These are phyloP conservation scores for Petrocephalus schoutedeni DNA, from an alignment of 2,797 vertebrate genomes.

Conservation along the genomic window DNA sequence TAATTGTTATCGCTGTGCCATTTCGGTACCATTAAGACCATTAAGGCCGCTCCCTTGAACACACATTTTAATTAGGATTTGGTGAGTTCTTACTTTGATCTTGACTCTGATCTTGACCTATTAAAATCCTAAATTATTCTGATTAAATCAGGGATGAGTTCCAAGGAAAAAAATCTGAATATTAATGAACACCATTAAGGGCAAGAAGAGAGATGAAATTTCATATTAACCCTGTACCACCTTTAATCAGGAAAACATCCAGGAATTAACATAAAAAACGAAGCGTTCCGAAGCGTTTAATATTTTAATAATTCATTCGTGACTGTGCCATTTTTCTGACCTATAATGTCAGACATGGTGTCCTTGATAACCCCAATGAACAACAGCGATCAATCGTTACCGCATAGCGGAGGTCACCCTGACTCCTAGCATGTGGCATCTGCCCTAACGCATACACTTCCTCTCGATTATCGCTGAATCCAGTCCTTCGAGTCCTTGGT, in stretches of 20 bases:
- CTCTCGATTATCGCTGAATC: neutral
- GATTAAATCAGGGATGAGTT: slow-evolving; percentile 30
- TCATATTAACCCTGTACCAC: slow-evolving; percentile 24
- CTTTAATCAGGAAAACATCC: slow-evolving; percentile 18
- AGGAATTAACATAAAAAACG: slow-evolving; percentile 16
- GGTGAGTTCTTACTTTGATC: slow-evolving; percentile 22
- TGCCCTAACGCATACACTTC: neutral
- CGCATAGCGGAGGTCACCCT: neutral
- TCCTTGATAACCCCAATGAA: slow-evolving; percentile 10
- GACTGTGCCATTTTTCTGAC: slow-evolving; percentile 14
- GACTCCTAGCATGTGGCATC: neutral
- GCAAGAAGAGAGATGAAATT: slow-evolving; percentile 22
- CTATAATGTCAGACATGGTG: neutral
- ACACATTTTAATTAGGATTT: slow-evolving; percentile 18
- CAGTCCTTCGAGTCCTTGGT: neutral
- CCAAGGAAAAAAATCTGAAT: slow-evolving; percentile 26
- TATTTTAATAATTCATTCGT: slow-evolving; percentile 21
- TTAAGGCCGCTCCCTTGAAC: slow-evolving; percentile 21
- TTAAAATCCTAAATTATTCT: slow-evolving; percentile 29
- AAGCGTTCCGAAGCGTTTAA: neutral
- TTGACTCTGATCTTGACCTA: slow-evolving; percentile 32
- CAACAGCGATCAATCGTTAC: neutral
- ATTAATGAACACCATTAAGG: slow-evolving; percentile 27
- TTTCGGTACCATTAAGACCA: slow-evolving; percentile 16
- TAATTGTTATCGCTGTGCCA: slow-evolving; percentile 16